Percentiles rank a stretch among this genome's conserved stretches.
These are phyloP conservation scores for Pasiphila rectangulata DNA, from an alignment of 2,888 invertebrate genomes.

Conservation along the genomic window DNA sequence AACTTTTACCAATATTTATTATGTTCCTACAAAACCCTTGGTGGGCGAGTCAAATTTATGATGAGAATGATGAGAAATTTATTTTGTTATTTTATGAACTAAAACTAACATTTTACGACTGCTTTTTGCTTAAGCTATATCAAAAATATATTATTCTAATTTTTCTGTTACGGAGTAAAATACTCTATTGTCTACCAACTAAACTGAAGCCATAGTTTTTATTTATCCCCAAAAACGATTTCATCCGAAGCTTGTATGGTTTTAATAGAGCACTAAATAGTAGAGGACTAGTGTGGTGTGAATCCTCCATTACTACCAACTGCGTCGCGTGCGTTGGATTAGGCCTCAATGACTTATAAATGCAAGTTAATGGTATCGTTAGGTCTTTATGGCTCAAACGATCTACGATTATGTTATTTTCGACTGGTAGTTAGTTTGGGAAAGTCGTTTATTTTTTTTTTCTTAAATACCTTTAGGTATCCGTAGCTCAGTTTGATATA, in stretches of 20 bases:
- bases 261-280: constrained; percentile 17
- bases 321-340: constrained; percentile 33
- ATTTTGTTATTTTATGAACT: too few relatives aligned
- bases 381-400: constrained; percentile 51
- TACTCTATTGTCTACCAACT: too few relatives aligned
- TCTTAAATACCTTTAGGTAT: too few relatives aligned
- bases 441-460: constrained; percentile 7
- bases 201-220: neutral
- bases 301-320: constrained; percentile 27
- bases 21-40: too few relatives aligned
- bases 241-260: constrained; percentile 3
- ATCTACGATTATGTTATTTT: constrained; percentile 40
- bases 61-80: too few relatives aligned
- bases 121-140: too few relatives aligned
- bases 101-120: too few relatives aligned
- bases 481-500: too few relatives aligned
- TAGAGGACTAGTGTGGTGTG: constrained; percentile 25
- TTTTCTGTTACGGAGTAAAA: too few relatives aligned
- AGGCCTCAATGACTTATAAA: constrained; percentile 51
- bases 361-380: constrained; percentile 50
- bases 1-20: too few relatives aligned
- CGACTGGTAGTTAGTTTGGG: constrained; percentile 7
- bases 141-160: too few relatives aligned
- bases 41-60: too few relatives aligned
- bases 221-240: neutral